Evolutionary conservation across 2,888 invertebrate species (phyloP), one percentile per base, ranked within the genome.

Genomic region (Pheosia tremula): DNA sequence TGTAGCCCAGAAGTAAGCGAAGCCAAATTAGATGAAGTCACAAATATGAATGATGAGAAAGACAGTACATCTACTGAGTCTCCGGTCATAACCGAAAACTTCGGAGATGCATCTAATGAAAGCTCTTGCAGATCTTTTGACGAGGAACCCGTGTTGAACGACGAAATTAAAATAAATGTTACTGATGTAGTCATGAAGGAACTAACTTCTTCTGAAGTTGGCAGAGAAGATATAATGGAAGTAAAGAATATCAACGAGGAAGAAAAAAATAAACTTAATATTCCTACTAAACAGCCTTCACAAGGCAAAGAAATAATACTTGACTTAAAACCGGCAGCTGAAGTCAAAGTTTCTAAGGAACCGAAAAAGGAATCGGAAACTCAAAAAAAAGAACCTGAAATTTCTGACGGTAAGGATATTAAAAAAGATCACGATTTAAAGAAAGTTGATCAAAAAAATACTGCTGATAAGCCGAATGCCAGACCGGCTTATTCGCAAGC

Each of bases 401-500:
- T 78, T 50, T 43, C 56, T 47, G 89, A 89, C 9, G 50, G 57
- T 39, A 88, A 84, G 64, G 79, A 80, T 24, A 13, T 24, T 1
- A 83, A 83, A 63, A 79, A 84, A 67, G 87, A 88, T 9, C 64
- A 65, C 10, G 85, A 87, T 39, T 57, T 58, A 13, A 86, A 87
- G 69, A 87, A 84, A 66, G 36, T 62, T 47, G 88, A 89, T 49
- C 55, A 60, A 4, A 89, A 84, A 81, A 62, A 64, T 10, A 64
- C 61, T 56, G 61, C 56, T 54, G 89, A 90, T 56, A 89, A 89
- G 75, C 72, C 74, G 3, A 78, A 66, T 10, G 58, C 81, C 8
- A 85, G 87, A 70, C 90, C 94, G 4, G 94, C 94, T 37, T 94
- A 94, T 74, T 94, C 94, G 0, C 94, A 94, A 83, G 94, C 94